Base-by-base conservation (phyloP, 2,113 vertebrate species). In the Menidia beryllina region DNA sequence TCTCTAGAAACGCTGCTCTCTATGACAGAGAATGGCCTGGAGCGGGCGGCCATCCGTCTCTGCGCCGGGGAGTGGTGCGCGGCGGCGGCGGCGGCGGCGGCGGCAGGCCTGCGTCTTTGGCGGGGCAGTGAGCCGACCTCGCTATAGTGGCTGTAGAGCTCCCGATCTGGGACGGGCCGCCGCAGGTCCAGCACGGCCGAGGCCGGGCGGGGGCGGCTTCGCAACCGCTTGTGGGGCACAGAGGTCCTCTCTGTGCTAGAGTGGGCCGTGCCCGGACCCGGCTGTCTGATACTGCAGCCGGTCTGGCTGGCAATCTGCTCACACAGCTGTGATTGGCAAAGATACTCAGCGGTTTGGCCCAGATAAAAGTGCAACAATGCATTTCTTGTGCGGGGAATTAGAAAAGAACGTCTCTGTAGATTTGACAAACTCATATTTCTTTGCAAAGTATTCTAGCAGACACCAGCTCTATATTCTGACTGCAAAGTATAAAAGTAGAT, bases 271-370 rank as follows among this genome's bases (percentile, higher is more conserved):
- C 77, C 68, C 38, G 69, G 69, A 58, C 84, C 72, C 51, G 73
- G 81, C 62, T 81, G 86, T 72, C 82, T 77, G 20, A 74, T 69
- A 62, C 82, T 69, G 79, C 84, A 66, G 84, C 83, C 75, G 76
- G 88, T 80, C 88, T 90, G 85, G 78, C 77, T 86, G 82, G 91
- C 86, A 85, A 91, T 90, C 89, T 90, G 89, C 89, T 91, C 88
- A 65, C 91, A 92, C 89, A 92, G 89, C 91, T 92, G 91, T 63
- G 89, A 88, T 89, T 88, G 89, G 89, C 89, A 92, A 72, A 92
- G 69, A 92, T 43, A 87, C 87, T 91, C 74, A 90, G 78, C 54
- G 57, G 50, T 85, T 89, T 88, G 81, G 86, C 86, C 65, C 80
- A 79, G 61, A 83, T 81, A 86, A 73, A 77, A 79, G 82, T 83